phyloP scores from a whole-genome alignment of 2,113 vertebrate species.

The Phocoena phocoena region DNA sequence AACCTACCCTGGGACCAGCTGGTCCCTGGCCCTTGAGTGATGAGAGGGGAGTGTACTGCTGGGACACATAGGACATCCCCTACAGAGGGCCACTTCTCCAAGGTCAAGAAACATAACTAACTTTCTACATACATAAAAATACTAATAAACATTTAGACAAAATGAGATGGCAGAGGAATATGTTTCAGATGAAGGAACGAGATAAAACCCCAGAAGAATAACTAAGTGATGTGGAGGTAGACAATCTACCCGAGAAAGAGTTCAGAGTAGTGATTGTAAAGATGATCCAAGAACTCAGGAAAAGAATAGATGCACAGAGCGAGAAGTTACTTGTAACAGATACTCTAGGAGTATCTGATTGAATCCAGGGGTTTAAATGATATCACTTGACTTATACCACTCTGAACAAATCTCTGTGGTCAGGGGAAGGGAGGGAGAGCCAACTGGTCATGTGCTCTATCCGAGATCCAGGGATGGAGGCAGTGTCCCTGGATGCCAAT shows the following conservation, averaged over 20 bases:
- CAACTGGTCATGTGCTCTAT: background rate
- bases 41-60: background rate
- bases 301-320: background rate
- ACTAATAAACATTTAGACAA: background rate
- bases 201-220: background rate
- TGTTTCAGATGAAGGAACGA: background rate
- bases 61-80: background rate
- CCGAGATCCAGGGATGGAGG: background rate
- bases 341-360: background rate
- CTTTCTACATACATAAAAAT: background rate
- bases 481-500: background rate
- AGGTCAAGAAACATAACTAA: background rate
- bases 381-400: background rate
- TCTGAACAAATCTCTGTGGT: background rate
- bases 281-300: background rate
- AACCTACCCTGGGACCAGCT: background rate
- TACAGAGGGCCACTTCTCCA: background rate
- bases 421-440: background rate
- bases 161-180: background rate
- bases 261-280: background rate
- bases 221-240: background rate
- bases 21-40: no score
- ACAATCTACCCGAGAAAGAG: background rate
- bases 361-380: background rate
- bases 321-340: background rate